Percentiles rank a stretch among this genome's conserved stretches.
Evolutionary conservation across 92 coral and sea anemone genomes (phyloP).

Genomic region (Chrysogorgia sp.): DNA sequence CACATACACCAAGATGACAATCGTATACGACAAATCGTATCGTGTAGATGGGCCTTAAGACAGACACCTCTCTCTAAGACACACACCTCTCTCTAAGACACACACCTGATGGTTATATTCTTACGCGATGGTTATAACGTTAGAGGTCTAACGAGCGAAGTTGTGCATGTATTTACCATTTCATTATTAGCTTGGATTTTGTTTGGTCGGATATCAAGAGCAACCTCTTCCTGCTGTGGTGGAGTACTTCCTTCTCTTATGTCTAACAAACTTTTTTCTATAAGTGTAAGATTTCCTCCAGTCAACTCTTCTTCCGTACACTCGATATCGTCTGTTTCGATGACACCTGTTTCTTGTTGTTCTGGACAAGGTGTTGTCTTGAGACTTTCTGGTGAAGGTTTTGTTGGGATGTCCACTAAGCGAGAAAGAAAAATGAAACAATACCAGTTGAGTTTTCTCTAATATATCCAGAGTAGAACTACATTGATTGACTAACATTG

Average conservation of each 20-base stretch:
- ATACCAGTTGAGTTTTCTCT: too few species aligned
- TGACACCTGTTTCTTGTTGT: conserved; percentile 44
- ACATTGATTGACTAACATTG: too few species aligned
- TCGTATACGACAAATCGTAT: too few species aligned
- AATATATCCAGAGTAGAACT: not conserved
- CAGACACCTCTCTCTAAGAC: too few species aligned
- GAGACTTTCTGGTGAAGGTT: conserved; percentile 51
- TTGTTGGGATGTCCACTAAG: conserved; percentile 61
- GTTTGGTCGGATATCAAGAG: conserved; percentile 70
- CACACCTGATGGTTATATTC: too few species aligned
- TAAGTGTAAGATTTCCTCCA: conserved; percentile 84
- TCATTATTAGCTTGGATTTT: conserved; percentile 83
- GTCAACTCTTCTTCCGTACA: conserved; percentile 78
- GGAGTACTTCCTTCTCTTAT: conserved; percentile 62
- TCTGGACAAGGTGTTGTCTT: conserved; percentile 69
- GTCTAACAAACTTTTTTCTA: conserved; percentile 69
- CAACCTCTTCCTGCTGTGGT: conserved; percentile 71
- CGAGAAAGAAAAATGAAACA: not conserved
- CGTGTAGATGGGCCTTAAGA: too few species aligned
- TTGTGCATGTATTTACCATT: conserved; percentile 54
- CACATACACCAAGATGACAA: too few species aligned
- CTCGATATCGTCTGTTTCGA: conserved; percentile 53
- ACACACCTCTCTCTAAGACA: too few species aligned
- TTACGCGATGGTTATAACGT: too few species aligned
- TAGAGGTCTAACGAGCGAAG: too few species aligned